These are phyloP conservation scores for Silurus meridionalis DNA, from an alignment of 2,113 vertebrate species.

Conservation along the genomic window DNA sequence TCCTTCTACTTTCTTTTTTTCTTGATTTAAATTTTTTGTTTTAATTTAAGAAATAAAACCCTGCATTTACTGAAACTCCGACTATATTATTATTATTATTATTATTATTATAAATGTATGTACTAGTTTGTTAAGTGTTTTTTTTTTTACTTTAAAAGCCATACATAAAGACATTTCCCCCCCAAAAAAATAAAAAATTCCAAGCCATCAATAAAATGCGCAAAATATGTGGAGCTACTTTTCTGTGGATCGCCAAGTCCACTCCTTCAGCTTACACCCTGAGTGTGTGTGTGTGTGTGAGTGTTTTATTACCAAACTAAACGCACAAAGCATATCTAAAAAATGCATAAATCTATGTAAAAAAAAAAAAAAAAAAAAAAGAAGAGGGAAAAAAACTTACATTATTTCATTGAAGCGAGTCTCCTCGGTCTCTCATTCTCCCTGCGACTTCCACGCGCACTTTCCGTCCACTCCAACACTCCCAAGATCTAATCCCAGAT, in stretches of 20 bases:
- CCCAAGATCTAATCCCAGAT: neutral
- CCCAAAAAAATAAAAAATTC: neutral
- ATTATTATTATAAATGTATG: no score
- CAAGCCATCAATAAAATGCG: neutral
- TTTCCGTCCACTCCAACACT: conserved; percentile 38
- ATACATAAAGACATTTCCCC: neutral
- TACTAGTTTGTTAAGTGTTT: no score
- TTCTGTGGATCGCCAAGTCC: neutral
- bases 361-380: no score
- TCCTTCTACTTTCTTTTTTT: no score
- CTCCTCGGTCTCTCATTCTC: conserved; percentile 59
- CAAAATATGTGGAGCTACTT: neutral
- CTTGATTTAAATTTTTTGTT: no score
- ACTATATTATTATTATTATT: no score
- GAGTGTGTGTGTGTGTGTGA: neutral
- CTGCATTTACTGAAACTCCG: no score
- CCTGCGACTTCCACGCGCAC: conserved; percentile 26
- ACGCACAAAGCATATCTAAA: neutral
- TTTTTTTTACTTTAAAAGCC: no score
- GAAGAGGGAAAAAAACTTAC: conserved; percentile 60
- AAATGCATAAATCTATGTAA: no score
- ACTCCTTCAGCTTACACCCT: neutral
- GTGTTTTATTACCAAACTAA: neutral
- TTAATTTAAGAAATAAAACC: no score
- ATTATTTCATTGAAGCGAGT: conserved; percentile 68